phyloP scores from a whole-genome alignment of 1,140 invertebrate species.

The Halictus rubicundus region DNA sequence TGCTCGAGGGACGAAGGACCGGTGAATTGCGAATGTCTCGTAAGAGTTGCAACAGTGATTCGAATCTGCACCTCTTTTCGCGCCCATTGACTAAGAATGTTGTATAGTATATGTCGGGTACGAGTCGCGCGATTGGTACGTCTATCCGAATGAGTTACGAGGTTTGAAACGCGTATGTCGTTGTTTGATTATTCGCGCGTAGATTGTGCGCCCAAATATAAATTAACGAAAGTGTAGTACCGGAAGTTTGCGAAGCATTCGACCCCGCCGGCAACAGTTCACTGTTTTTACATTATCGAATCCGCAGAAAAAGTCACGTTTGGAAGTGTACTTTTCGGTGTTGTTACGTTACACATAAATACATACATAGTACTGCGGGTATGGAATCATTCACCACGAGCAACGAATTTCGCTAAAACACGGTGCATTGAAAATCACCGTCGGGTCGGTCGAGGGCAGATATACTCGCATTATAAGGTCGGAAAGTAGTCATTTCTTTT shows the following conservation, averaged over 20 bases:
- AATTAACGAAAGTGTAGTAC: background rate
- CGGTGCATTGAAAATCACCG: background rate
- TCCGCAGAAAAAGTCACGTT: background rate
- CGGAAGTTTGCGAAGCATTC: background rate
- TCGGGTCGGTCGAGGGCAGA: background rate
- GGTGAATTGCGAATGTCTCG: background rate
- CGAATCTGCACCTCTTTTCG: background rate
- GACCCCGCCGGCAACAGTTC: constrained; percentile 1
- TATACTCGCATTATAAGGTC: background rate
- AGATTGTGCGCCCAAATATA: background rate
- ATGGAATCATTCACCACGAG: background rate
- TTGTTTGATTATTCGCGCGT: background rate
- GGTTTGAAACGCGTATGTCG: background rate
- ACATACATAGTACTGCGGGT: background rate
- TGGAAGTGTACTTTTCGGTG: background rate
- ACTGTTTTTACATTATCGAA: background rate
- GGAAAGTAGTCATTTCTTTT: background rate
- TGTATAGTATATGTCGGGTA: background rate
- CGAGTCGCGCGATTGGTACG: background rate
- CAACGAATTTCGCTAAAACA: background rate
- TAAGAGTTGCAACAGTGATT: background rate
- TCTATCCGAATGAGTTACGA: background rate
- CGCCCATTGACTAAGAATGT: background rate
- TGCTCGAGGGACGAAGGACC: background rate
- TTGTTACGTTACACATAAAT: background rate